A percentile compares a stretch with the other conserved stretches of the same genome.
phyloP scores from a whole-genome alignment of 2,888 invertebrate species.

The Temnothorax rugatulus region DNA sequence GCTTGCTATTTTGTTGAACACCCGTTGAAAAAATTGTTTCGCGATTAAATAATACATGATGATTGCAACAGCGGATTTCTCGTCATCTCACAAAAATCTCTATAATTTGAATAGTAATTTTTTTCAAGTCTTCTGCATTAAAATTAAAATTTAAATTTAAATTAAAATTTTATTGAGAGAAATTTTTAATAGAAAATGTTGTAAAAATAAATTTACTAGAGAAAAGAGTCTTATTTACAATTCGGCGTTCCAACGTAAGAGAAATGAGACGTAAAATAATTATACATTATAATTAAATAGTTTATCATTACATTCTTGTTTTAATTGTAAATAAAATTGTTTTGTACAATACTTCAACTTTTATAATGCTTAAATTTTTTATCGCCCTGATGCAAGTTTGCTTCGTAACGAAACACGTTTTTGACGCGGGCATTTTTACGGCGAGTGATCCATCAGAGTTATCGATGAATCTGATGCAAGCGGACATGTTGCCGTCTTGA shows the following conservation, averaged over 20 bases:
- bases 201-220: background rate
- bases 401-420: constrained; percentile 24
- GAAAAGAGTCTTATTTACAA: background rate
- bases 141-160: background rate
- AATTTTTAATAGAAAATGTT: background rate
- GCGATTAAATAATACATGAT: background rate
- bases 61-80: background rate
- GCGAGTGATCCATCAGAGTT: constrained; percentile 41
- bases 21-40: background rate
- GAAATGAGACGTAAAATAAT: background rate
- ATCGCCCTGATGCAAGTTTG: background rate
- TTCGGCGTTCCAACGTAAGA: background rate
- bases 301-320: background rate
- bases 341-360: constrained; percentile 2
- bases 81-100: background rate
- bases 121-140: background rate
- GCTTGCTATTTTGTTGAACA: background rate
- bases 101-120: background rate
- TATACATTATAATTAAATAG: background rate
- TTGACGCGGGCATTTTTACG: constrained; percentile 22
- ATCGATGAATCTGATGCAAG: constrained; percentile 42
- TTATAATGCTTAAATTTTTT: constrained; percentile 5
- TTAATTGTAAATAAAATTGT: background rate
- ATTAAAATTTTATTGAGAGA: constrained; percentile 1
- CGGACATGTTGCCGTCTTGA: constrained; percentile 26